Percentiles rank a stretch among this genome's conserved stretches.
phyloP scores from a whole-genome alignment of 2,888 invertebrate genomes.

The Drosophila macrospina region DNA sequence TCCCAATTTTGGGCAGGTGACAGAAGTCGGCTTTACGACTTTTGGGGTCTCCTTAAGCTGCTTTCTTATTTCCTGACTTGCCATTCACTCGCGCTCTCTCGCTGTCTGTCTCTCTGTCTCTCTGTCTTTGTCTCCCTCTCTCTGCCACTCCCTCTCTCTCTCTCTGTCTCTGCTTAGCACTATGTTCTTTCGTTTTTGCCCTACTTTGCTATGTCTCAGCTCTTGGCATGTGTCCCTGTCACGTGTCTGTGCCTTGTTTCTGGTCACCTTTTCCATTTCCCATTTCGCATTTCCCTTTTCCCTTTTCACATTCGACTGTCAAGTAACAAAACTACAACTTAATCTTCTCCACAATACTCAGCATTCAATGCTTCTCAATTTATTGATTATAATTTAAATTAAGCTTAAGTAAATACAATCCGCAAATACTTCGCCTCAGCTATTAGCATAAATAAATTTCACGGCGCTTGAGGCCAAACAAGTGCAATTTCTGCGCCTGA shows the following conservation, averaged over 20 bases:
- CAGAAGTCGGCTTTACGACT: constrained; percentile 47
- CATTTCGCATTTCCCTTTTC: constrained; percentile 5
- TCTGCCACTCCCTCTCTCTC: too few species aligned
- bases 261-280: constrained; percentile 33
- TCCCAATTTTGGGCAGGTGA: constrained; percentile 26
- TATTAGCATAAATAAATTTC: constrained; percentile 3
- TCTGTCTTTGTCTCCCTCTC: too few species aligned
- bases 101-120: too few species aligned
- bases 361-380: too few species aligned
- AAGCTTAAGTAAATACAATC: constrained; percentile 4
- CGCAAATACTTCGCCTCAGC: background rate
- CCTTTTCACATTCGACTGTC: constrained; percentile 31
- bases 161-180: constrained; percentile 2
- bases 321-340: constrained; percentile 5
- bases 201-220: constrained; percentile 30
- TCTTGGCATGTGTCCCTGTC: constrained; percentile 29
- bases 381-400: background rate
- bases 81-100: too few species aligned
- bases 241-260: constrained; percentile 54
- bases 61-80: constrained; percentile 39
- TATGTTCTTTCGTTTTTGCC: background rate
- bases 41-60: constrained; percentile 36
- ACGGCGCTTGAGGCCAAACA: constrained; percentile 17
- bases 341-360: background rate
- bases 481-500: constrained; percentile 63